phyloP scores from a whole-genome alignment of 2,797 vertebrate species.

The Sebastes hubbsi region DNA sequence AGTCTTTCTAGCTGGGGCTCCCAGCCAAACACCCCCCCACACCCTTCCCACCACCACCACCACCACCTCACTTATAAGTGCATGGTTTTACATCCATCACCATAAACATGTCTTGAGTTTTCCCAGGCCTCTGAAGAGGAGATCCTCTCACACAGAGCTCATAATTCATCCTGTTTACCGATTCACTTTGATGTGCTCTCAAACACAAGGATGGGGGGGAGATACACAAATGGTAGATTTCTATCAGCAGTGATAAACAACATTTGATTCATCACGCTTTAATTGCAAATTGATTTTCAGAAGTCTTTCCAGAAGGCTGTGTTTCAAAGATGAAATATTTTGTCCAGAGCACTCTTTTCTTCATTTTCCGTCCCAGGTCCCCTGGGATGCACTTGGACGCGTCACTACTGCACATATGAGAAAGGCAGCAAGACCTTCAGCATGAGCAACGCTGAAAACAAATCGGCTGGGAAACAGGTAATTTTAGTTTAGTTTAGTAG shows the following conservation, averaged over 20 bases:
- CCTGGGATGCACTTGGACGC: constrained; percentile 94
- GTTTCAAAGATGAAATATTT: constrained; percentile 35
- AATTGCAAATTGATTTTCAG: constrained; percentile 72
- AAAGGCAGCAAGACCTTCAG: constrained; percentile 94
- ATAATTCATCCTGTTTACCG: constrained; percentile 73
- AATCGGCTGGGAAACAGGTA: constrained; percentile 94
- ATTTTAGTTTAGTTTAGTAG: constrained; percentile 2
- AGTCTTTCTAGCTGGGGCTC: constrained; percentile 72
- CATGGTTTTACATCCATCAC: constrained; percentile 66
- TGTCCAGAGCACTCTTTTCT: constrained; percentile 3
- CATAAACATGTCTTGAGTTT: constrained; percentile 70
- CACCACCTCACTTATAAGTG: constrained; percentile 29
- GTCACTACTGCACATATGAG: constrained; percentile 97
- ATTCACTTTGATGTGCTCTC: constrained; percentile 72
- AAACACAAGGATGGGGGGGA: constrained; percentile 37
- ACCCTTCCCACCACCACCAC: not conserved
- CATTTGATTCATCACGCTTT: constrained; percentile 61
- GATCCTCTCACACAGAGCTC: constrained; percentile 61
- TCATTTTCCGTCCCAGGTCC: constrained; percentile 84
- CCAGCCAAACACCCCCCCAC: not conserved
- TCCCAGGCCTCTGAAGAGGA: constrained; percentile 55
- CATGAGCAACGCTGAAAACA: constrained; percentile 94
- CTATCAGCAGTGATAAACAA: constrained; percentile 70
- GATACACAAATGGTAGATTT: constrained; percentile 61
- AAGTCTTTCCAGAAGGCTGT: constrained; percentile 50